These are phyloP conservation scores for Blastobasis adustella DNA, from an alignment of 2,888 invertebrate species.

Conservation along the genomic window DNA sequence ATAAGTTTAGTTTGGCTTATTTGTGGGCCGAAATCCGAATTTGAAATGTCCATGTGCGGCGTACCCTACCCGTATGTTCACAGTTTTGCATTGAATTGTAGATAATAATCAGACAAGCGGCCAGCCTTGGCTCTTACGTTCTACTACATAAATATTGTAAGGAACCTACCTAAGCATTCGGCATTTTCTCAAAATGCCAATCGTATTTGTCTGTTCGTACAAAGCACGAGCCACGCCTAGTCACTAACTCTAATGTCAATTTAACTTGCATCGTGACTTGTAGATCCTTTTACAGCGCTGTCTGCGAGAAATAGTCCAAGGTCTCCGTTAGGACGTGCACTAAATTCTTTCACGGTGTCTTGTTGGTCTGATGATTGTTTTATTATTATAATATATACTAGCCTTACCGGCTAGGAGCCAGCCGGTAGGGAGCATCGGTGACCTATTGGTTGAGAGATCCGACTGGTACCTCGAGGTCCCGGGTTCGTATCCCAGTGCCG, in stretches of 20 bases:
- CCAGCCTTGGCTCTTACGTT: constrained; percentile 32
- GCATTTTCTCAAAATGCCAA: constrained; percentile 35
- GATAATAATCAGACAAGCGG: constrained; percentile 27
- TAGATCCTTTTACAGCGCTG: not conserved
- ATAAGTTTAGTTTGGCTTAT: too few species aligned
- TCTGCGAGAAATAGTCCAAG: not conserved
- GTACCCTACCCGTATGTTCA: constrained; percentile 3
- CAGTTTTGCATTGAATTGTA: constrained; percentile 19
- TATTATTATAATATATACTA: not conserved
- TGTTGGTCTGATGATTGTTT: too few species aligned
- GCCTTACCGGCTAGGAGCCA: not conserved
- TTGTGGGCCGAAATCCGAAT: not conserved
- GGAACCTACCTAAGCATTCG: constrained; percentile 21
- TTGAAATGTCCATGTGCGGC: not conserved
- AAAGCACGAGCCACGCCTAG: constrained; percentile 5
- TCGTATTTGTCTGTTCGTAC: not conserved
- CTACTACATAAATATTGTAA: constrained; percentile 22
- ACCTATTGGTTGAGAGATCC: too few species aligned
- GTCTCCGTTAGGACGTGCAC: not conserved
- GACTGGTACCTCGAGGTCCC: too few species aligned
- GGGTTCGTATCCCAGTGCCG: too few species aligned
- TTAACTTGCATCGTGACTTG: not conserved
- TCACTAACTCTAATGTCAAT: not conserved
- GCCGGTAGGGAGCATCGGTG: too few species aligned
- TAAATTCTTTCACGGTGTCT: not conserved